Evolutionary conservation across 2,113 vertebrate genomes (phyloP), one percentile per base, ranked within the genome.

Genomic region (Pelodiscus sinensis): DNA sequence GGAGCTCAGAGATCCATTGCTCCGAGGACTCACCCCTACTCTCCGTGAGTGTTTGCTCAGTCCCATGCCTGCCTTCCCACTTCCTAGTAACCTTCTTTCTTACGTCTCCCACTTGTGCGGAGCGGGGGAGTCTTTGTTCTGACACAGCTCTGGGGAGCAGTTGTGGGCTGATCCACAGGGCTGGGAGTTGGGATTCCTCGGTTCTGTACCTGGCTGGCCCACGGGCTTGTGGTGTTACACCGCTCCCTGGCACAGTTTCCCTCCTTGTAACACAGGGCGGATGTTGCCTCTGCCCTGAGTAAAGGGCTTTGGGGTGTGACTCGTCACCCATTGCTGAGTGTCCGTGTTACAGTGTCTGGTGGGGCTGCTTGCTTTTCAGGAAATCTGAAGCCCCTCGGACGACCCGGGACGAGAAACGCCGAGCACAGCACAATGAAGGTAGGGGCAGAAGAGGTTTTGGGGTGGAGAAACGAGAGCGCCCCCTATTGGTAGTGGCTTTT

Each of bases 381-480:
- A 99, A 99, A 83, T 98, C 99, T 31, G 99, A 99, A 21, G 97
- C 98, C 9, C 99, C 99, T 3, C 98, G 99, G 14, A 98, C 97
- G 5, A 99, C 99, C 2, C 98, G 99, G 94, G 99, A 99, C 8
- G 99, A 99, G 90, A 99, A 99, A 27, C 98, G 99, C 12, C 97
- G 99, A 95, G 99, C 99, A 1, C 99, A 99, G 91, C 99, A 99
- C 95, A 99, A 99, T 2, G 99, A 99, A 98, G 99, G 99, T 99
- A 22, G 62, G 14, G n/a, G 2, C 10, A 16, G 27, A 18, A 8
- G 4, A 3, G 9, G 19, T 22, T 9, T 3, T 44, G 29, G 44
- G 29, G 25, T 18, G 77, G 31, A 21, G 51, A n/a, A n/a, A 50
- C 50, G 21, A 54, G 78, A 54, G 9, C 5, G 18, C 6, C 51